Percentiles rank a stretch among this genome's conserved stretches.
Evolutionary conservation across 2,113 vertebrate species (phyloP).

Genomic region (Xiphias gladius): DNA sequence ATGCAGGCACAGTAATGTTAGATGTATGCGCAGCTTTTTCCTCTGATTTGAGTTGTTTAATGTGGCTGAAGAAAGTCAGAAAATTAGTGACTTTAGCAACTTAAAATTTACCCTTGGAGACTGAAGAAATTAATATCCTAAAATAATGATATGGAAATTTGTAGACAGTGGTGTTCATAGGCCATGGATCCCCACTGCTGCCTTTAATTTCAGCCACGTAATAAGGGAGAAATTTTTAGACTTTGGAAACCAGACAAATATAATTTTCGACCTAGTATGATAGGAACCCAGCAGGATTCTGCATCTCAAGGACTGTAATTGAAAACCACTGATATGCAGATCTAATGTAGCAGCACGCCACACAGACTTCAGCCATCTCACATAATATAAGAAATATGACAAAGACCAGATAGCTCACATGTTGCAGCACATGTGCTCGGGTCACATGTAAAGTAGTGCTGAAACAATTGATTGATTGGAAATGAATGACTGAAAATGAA

Average conservation of each 20-base stretch:
- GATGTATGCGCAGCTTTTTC: not conserved
- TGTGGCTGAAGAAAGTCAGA: not conserved
- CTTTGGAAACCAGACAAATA: constrained; percentile 23
- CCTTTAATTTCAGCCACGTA: constrained; percentile 26
- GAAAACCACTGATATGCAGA: constrained; percentile 27
- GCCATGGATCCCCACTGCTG: not conserved
- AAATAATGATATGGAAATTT: constrained; percentile 11
- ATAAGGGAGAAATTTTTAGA: constrained; percentile 5
- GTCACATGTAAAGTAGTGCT: no score
- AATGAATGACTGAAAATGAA: no score
- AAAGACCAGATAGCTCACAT: not conserved
- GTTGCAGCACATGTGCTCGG: not conserved
- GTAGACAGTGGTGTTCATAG: not conserved
- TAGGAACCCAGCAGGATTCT: constrained; percentile 38
- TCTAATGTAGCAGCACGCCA: not conserved
- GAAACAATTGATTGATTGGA: no score
- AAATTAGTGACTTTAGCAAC: not conserved
- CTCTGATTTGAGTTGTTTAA: not conserved
- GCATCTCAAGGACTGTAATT: constrained; percentile 1
- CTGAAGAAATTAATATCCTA: not conserved
- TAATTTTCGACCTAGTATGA: constrained; percentile 36
- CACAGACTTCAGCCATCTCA: not conserved
- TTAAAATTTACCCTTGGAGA: not conserved
- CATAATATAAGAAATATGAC: not conserved
- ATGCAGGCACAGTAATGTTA: not conserved